Evolutionary conservation across 1,140 invertebrate species (phyloP), one percentile per base, ranked within the genome.

Genomic region (Metopolophium dirhodum): DNA sequence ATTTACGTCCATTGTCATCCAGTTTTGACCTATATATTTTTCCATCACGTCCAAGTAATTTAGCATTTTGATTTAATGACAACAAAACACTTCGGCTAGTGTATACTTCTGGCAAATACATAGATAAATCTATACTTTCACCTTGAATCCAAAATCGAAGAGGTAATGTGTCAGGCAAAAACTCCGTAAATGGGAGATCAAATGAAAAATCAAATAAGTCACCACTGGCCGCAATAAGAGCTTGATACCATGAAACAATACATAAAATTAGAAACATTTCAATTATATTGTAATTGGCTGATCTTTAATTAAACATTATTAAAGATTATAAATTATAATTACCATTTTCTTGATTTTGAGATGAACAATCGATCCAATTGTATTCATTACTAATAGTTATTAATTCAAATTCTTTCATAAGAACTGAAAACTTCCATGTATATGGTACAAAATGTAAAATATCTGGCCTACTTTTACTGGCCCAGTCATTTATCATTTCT

Each of bases 281-380:
- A 94, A 37, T 49, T 49, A 49, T 35, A 54, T 82, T 91, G 7
- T 85, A 94, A 18, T 54, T 68, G 20, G 1, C 1, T 54, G 41
- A 85, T 68, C 35, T 68, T 54, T 85, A 54, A 88, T 18, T 54
- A 51, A 88, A 87, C 26, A 93, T 2, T 41, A 26, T 49, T 30
- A 93, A 26, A 85, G 20, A 37, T 14, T 30, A 89, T 83, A 82
- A 54, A 26, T 93, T 51, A 68, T 93, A 94, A 94, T 95, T 95
- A 97, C 96, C 95, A 95, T 99, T 99, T 96, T 99, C 98, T 95
- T 98, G 98, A 95, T 98, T 98, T 86, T 98, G 98, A 82, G 98
- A 98, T 87, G 98, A 99, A 94, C 98, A 99, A 95, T 99, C 99
- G 94, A 99, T 98, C 99, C 99, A 99, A 95, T 99, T 99, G 95